Evolutionary conservation across 2,888 invertebrate genomes (phyloP).

Genomic region (Aleiodes testaceus): DNA sequence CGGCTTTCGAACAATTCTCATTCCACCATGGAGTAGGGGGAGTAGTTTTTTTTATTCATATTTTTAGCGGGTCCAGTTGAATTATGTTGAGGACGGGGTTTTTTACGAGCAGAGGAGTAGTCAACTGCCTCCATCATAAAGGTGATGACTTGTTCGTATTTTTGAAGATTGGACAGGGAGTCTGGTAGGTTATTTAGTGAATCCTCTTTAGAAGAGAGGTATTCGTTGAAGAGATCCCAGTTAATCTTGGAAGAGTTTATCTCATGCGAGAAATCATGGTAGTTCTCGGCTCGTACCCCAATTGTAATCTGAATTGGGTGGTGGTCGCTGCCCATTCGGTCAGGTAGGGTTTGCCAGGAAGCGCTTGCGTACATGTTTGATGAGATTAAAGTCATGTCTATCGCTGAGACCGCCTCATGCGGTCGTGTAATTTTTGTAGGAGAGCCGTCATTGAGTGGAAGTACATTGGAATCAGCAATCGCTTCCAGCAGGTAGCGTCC

Average conservation of each 20-base stretch:
- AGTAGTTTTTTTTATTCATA: neutral
- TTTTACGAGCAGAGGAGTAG: neutral
- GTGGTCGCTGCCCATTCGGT: conserved; percentile 42
- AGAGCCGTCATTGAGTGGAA: conserved; percentile 37
- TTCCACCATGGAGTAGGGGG: conserved; percentile 38
- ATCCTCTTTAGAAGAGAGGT: neutral
- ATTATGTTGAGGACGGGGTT: neutral
- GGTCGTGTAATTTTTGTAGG: conserved; percentile 30
- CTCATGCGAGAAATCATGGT: neutral
- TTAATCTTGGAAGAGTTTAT: neutral
- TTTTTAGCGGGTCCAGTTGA: neutral
- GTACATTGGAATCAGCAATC: conserved; percentile 15
- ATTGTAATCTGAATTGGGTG: conserved; percentile 22
- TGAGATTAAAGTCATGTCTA: conserved; percentile 41
- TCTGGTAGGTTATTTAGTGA: conserved; percentile 3
- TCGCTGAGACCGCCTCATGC: conserved; percentile 8
- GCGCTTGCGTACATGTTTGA: neutral
- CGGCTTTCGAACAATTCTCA: neutral
- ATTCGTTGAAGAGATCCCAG: conserved; percentile 3
- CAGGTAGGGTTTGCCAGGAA: conserved; percentile 23
- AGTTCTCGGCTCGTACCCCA: neutral
- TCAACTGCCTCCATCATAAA: neutral
- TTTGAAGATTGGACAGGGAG: neutral
- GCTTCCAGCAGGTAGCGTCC: neutral
- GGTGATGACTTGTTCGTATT: neutral